Conservation (phyloP, 1,140 invertebrate species). For the Penaeus indicus region DNA sequence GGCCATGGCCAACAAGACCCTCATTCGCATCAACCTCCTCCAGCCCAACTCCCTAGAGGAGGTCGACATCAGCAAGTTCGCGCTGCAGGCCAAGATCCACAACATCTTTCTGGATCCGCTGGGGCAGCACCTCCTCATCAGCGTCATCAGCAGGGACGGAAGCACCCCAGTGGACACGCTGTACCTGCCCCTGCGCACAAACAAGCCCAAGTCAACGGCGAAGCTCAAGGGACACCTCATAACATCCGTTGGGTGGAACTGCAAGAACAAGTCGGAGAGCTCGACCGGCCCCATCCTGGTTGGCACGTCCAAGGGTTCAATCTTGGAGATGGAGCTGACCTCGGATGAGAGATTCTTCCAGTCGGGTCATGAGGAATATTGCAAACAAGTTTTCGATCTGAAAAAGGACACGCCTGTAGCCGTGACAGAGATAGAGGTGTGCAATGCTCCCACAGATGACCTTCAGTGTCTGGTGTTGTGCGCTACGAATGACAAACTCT, state of each 20-base stretch:
- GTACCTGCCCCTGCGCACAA: slow-evolving; percentile 79
- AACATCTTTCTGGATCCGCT: slow-evolving; percentile 89
- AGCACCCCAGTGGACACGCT: slow-evolving; percentile 81
- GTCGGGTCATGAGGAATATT: slow-evolving; percentile 81
- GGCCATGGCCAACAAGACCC: slow-evolving; percentile 84
- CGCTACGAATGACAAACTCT: slow-evolving; percentile 85
- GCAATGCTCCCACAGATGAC: slow-evolving; percentile 76
- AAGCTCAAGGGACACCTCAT: slow-evolving; percentile 87
- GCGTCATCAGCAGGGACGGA: slow-evolving; percentile 77
- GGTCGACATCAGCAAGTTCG: slow-evolving; percentile 71
- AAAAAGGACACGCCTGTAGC: slow-evolving; percentile 79
- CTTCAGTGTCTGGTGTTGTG: slow-evolving; percentile 80
- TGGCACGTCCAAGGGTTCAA: slow-evolving; percentile 90
- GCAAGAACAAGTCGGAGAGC: slow-evolving; percentile 79
- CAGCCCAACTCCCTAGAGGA: slow-evolving; percentile 81
- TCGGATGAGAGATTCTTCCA: slow-evolving; percentile 83
- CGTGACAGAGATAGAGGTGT: slow-evolving; percentile 89
- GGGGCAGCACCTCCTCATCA: slow-evolving; percentile 86
- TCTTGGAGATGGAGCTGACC: slow-evolving; percentile 90
- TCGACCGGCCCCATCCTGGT: slow-evolving; percentile 85
- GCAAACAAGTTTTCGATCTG: slow-evolving; percentile 92
- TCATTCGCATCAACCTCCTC: slow-evolving; percentile 86
- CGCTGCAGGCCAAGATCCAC: slow-evolving; percentile 74
- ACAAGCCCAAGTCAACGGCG: slow-evolving; percentile 77
- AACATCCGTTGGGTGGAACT: slow-evolving; percentile 92